phyloP scores from a whole-genome alignment of 2,888 invertebrate genomes.

The Agrotis segetum region DNA sequence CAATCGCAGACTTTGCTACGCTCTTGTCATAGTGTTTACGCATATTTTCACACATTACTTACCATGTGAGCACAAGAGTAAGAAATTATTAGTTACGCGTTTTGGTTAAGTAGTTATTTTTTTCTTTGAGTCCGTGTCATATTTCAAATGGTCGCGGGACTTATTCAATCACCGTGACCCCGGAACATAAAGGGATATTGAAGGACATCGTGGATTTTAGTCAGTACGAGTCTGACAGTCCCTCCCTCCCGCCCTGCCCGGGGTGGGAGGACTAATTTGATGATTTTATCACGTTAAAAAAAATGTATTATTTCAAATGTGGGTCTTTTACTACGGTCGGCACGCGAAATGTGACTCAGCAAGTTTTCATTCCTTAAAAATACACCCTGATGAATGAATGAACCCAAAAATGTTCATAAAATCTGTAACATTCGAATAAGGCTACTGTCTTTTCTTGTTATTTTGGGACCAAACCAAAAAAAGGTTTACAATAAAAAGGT shows the following conservation, averaged over 20 bases:
- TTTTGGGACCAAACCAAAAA: slow-evolving; percentile 30
- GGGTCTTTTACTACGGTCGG: neutral
- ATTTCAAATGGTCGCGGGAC: no score
- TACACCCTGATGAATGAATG: neutral
- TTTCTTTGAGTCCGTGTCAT: no score
- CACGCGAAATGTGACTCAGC: neutral
- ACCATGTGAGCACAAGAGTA: neutral
- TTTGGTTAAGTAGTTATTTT: no score
- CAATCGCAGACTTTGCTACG: neutral
- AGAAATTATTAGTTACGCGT: neutral
- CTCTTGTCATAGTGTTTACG: neutral
- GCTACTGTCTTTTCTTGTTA: slow-evolving; percentile 24
- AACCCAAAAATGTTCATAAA: neutral
- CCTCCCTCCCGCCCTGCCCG: no score
- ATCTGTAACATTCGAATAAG: neutral
- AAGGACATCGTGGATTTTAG: no score
- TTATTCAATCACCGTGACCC: no score
- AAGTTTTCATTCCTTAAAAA: neutral
- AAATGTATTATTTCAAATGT: no score
- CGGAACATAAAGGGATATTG: no score
- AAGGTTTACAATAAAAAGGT: slow-evolving; percentile 33
- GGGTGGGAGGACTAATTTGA: no score
- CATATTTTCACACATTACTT: slow-evolving; percentile 20
- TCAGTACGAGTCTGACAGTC: no score
- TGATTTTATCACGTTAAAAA: no score